These are phyloP conservation scores for Tenthredo distinguenda DNA, from an alignment of 2,888 invertebrate genomes.

Conservation along the genomic window DNA sequence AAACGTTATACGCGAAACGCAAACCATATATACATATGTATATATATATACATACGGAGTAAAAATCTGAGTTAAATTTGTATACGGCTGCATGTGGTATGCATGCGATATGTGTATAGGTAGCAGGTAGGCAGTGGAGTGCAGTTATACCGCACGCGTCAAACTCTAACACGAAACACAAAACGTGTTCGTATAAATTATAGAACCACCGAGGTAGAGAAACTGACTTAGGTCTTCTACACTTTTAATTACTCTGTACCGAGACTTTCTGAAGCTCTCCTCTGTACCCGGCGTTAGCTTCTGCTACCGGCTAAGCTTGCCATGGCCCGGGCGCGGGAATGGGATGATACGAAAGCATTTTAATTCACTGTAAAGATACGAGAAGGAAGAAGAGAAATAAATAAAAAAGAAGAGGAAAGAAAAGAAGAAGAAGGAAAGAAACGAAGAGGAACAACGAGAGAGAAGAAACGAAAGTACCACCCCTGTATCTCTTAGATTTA, in stretches of 20 bases:
- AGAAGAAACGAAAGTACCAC: not conserved
- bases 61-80: conserved; percentile 20
- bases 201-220: not conserved
- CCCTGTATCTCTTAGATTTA: not conserved
- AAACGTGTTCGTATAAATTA: conserved; percentile 33
- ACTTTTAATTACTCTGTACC: conserved; percentile 47
- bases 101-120: no score
- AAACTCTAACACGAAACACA: conserved; percentile 22
- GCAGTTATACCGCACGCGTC: not conserved
- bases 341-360: conserved; percentile 29
- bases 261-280: not conserved
- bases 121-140: not conserved
- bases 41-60: no score
- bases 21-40: no score
- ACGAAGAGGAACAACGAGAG: not conserved
- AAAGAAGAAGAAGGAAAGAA: not conserved
- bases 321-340: not conserved
- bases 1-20: not conserved
- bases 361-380: not conserved
- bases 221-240: conserved; percentile 46
- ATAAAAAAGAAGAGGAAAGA: not conserved
- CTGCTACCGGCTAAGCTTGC: not conserved
- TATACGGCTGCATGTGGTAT: not conserved
- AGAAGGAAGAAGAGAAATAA: not conserved
- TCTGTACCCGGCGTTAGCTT: not conserved